These are phyloP conservation scores for Drosophila pachea DNA, from an alignment of 1,140 invertebrate species.

Conservation along the genomic window DNA sequence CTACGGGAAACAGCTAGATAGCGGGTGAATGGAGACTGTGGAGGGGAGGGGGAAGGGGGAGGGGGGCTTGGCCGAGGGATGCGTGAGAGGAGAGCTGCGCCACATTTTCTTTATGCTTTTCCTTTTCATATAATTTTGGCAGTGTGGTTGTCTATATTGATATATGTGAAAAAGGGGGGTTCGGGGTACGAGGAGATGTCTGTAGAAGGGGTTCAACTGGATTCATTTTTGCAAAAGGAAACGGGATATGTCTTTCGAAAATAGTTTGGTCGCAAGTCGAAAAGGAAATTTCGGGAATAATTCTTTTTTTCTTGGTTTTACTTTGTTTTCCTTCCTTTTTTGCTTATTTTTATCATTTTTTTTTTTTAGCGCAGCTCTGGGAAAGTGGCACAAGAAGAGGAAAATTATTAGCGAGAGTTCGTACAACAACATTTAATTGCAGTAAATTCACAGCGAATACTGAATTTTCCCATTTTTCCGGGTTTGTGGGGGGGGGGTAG, in stretches of 20 bases:
- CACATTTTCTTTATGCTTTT: slow-evolving; percentile 21
- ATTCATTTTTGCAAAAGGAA: not conserved
- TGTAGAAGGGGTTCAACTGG: not conserved
- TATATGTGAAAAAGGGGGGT: slow-evolving; percentile 32
- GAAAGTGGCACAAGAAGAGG: not conserved
- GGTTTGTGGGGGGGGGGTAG: no score
- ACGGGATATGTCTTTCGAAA: slow-evolving; percentile 10
- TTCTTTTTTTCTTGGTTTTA: slow-evolving; percentile 2
- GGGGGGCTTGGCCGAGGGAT: slow-evolving; percentile 28
- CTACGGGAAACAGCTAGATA: not conserved
- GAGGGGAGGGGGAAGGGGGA: no score
- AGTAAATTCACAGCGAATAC: slow-evolving; percentile 42
- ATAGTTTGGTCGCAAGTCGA: not conserved
- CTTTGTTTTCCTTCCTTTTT: no score
- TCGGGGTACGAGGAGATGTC: not conserved
- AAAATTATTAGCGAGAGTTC: slow-evolving; percentile 33
- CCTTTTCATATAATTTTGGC: slow-evolving; percentile 43
- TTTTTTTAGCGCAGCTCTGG: slow-evolving; percentile 53
- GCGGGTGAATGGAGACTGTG: no score
- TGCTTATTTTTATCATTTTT: slow-evolving; percentile 4
- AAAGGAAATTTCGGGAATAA: slow-evolving; percentile 1
- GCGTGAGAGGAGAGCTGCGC: slow-evolving; percentile 48
- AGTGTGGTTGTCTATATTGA: slow-evolving; percentile 58
- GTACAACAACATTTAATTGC: slow-evolving; percentile 54
- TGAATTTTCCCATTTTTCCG: slow-evolving; percentile 41